Conservation (phyloP, 2,888 invertebrate species). For the Amorpha juglandis region DNA sequence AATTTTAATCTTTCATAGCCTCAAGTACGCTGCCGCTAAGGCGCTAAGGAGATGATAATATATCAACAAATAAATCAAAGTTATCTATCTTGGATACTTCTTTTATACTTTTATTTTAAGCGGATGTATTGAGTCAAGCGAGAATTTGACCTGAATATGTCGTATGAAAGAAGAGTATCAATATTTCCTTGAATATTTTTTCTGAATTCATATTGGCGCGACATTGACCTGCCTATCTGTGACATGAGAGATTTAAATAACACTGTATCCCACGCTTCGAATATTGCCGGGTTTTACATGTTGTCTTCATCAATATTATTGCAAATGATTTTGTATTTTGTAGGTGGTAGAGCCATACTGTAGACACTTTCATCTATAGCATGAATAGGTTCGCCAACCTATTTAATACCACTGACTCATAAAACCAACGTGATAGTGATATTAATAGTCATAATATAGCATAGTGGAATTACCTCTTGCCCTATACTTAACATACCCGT, state of each 20-base stretch:
- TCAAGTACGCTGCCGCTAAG: too few species aligned
- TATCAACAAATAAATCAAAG: too few species aligned
- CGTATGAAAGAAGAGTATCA: slow-evolving; percentile 12
- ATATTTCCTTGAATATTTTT: slow-evolving; percentile 7
- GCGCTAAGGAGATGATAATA: too few species aligned
- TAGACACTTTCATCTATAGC: too few species aligned
- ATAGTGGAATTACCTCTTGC: not conserved
- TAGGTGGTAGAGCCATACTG: too few species aligned
- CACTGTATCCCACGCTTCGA: not conserved
- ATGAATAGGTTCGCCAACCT: too few species aligned
- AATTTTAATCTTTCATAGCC: too few species aligned
- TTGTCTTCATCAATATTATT: too few species aligned
- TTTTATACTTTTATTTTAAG: not conserved
- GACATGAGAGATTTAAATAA: not conserved
- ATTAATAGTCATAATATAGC: not conserved
- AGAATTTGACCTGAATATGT: slow-evolving; percentile 18
- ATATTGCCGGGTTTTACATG: not conserved
- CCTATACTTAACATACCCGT: not conserved
- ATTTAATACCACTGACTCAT: too few species aligned
- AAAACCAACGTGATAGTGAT: too few species aligned
- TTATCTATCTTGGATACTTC: too few species aligned
- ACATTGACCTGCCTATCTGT: slow-evolving; percentile 8
- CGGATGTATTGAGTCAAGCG: not conserved
- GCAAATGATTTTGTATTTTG: too few species aligned
- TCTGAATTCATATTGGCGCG: slow-evolving; percentile 11